Evolutionary conservation across 2,888 invertebrate species (phyloP).

Genomic region (Rhagophthalmus giganteus): DNA sequence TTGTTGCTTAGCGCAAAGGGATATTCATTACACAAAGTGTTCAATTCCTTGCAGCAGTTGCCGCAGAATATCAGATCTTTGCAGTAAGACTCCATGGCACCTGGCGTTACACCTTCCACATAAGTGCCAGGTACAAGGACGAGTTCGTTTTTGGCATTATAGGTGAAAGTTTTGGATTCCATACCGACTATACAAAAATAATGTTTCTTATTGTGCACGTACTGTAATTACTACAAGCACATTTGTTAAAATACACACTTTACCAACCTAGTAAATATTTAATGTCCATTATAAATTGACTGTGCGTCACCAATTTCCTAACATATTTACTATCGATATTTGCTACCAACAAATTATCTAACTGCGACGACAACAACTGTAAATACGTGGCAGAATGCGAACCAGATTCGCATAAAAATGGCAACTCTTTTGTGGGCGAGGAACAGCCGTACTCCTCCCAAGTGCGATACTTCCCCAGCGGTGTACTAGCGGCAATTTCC

Average conservation of each 20-base stretch:
- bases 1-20: slow-evolving; percentile 42
- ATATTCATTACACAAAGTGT: slow-evolving; percentile 44
- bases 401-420: slow-evolving; percentile 50
- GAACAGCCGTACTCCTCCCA: slow-evolving; percentile 51
- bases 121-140: slow-evolving; percentile 41
- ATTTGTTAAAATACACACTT: background rate
- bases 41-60: slow-evolving; percentile 48
- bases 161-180: slow-evolving; percentile 47
- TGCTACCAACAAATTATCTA: slow-evolving; percentile 34
- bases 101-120: slow-evolving; percentile 45
- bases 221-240: background rate
- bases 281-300: slow-evolving; percentile 44
- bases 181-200: slow-evolving; percentile 45
- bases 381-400: slow-evolving; percentile 44
- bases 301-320: slow-evolving; percentile 28
- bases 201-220: background rate
- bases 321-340: slow-evolving; percentile 2
- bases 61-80: slow-evolving; percentile 47
- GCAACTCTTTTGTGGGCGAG: slow-evolving; percentile 47
- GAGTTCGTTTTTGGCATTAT: slow-evolving; percentile 42
- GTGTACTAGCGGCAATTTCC: slow-evolving; percentile 43
- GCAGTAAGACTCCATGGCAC: slow-evolving; percentile 43
- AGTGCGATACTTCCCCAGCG: slow-evolving; percentile 41
- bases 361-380: slow-evolving; percentile 38
- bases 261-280: slow-evolving; percentile 45